Evolutionary conservation across 2,888 invertebrate genomes (phyloP).

Genomic region (Agrotis segetum): DNA sequence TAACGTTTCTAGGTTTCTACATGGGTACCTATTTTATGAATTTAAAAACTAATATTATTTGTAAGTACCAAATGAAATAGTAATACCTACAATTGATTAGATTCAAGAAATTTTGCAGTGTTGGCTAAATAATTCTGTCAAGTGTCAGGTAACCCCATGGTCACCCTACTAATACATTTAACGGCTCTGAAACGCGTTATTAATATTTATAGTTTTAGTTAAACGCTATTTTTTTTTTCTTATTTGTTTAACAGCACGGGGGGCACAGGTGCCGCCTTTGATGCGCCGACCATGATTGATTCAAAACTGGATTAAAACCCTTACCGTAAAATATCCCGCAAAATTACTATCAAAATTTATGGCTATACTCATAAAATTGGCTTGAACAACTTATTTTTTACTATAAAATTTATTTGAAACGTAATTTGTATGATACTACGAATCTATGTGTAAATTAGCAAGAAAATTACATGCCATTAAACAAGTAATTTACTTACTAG

Average conservation of each 20-base stretch:
- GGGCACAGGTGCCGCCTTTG: conserved; percentile 86
- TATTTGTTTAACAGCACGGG: conserved; percentile 86
- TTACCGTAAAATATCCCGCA: conserved; percentile 68
- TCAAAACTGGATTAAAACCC: conserved; percentile 74
- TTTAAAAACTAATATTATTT: neutral
- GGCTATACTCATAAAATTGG: conserved; percentile 66
- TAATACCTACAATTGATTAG: neutral
- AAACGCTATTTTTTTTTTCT: conserved; percentile 81
- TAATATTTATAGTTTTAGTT: conserved; percentile 88
- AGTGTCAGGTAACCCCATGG: conserved; percentile 62
- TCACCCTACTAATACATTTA: conserved; percentile 76
- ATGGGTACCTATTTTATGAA: neutral
- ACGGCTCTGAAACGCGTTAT: conserved; percentile 83
- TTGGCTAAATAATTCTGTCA: neutral
- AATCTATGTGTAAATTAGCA: conserved; percentile 44
- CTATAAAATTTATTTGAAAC: conserved; percentile 35
- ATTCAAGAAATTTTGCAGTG: neutral
- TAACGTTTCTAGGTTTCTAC: neutral
- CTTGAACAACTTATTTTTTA: conserved; percentile 59
- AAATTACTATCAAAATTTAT: conserved; percentile 77
- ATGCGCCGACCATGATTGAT: conserved; percentile 72
- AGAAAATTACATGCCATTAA: conserved; percentile 54
- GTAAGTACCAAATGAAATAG: neutral
- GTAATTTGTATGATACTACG: conserved; percentile 19
- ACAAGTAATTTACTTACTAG: conserved; percentile 13